phyloP scores from a whole-genome alignment of 1,140 invertebrate genomes.

The Cephus cinctus region DNA sequence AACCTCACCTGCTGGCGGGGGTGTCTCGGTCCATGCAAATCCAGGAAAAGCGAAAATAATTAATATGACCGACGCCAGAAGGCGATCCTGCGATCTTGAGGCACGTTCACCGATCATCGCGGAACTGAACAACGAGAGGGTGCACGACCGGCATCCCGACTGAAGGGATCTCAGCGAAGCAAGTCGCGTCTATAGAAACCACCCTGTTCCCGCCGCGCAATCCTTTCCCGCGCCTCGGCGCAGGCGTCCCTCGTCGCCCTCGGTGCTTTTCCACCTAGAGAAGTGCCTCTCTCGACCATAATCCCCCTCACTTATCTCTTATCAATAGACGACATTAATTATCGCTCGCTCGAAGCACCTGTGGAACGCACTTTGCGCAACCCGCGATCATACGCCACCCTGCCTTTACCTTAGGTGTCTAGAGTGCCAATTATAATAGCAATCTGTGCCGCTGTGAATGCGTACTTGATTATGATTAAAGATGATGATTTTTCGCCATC shows the following conservation, averaged over 20 bases:
- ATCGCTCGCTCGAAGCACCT: constrained; percentile 30
- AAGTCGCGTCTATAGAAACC: constrained; percentile 18
- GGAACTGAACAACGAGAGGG: constrained; percentile 33
- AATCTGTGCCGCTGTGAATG: no score
- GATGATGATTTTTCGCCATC: no score
- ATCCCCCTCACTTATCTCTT: constrained; percentile 40
- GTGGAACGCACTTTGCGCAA: constrained; percentile 18
- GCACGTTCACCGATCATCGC: constrained; percentile 45
- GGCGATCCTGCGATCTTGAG: constrained; percentile 18
- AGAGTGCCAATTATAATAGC: no score
- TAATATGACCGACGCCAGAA: no score
- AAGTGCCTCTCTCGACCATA: constrained; percentile 8
- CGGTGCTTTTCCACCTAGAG: neutral
- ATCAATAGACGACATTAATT: constrained; percentile 47
- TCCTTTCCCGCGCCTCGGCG: constrained; percentile 7
- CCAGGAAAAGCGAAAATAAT: no score
- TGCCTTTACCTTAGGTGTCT: no score
- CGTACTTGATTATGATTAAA: no score
- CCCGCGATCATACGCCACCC: no score
- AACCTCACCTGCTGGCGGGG: no score
- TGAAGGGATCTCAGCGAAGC: constrained; percentile 40
- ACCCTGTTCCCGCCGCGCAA: constrained; percentile 10
- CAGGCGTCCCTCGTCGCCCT: constrained; percentile 7
- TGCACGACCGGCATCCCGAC: constrained; percentile 55
- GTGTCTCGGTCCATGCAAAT: no score